Conservation (phyloP, 2,888 invertebrate genomes). For the Embidobia sp. region DNA sequence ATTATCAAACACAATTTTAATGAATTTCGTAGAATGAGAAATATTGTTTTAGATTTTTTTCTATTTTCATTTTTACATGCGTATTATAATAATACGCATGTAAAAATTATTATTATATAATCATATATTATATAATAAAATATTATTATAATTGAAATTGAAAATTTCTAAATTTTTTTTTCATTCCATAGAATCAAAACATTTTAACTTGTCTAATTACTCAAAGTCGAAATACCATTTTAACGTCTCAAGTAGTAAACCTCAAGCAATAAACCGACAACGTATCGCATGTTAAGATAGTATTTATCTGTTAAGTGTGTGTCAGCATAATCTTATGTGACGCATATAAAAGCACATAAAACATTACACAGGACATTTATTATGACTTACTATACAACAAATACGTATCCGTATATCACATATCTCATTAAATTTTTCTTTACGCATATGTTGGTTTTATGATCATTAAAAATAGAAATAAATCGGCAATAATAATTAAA, state of each 20-base stretch:
- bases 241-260: constrained; percentile 45
- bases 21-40: too few species aligned
- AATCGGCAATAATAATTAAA: not conserved
- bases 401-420: constrained; percentile 14
- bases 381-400: constrained; percentile 36
- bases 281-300: constrained; percentile 54
- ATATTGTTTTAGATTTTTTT: too few species aligned
- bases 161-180: too few species aligned
- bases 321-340: constrained; percentile 47
- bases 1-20: too few species aligned
- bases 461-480: constrained; percentile 1
- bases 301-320: constrained; percentile 47
- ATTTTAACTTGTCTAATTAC: constrained; percentile 32
- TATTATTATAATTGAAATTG: too few species aligned
- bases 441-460: not conserved
- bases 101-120: too few species aligned
- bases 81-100: too few species aligned
- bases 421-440: constrained; percentile 46
- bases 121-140: too few species aligned
- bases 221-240: constrained; percentile 20
- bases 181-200: too few species aligned
- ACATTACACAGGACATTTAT: constrained; percentile 47
- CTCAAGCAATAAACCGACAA: constrained; percentile 49
- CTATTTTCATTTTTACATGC: too few species aligned
- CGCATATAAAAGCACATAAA: constrained; percentile 42